These are phyloP conservation scores for Rhinella marina DNA, from an alignment of 2,797 vertebrate species.

Conservation along the genomic window DNA sequence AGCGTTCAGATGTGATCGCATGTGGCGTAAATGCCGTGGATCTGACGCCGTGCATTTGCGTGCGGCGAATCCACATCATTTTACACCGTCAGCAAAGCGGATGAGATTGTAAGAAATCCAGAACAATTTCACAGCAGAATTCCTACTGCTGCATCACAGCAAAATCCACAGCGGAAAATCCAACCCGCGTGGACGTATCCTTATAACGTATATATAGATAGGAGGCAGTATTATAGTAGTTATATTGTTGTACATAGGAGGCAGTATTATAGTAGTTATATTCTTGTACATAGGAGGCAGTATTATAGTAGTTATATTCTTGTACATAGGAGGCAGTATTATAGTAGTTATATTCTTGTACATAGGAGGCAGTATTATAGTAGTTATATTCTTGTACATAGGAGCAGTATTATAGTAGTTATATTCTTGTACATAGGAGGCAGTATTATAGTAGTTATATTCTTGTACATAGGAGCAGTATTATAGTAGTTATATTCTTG, in stretches of 20 bases:
- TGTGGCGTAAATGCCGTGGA: too few species aligned
- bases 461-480: background rate
- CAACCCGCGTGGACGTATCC: too few species aligned
- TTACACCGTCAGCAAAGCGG: too few species aligned
- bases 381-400: background rate
- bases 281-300: slow-evolving; percentile 4
- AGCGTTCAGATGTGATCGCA: too few species aligned
- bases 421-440: slow-evolving; percentile 8
- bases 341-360: background rate
- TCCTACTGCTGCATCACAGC: too few species aligned
- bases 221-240: slow-evolving; percentile 1
- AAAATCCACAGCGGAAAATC: too few species aligned
- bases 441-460: slow-evolving; percentile 1
- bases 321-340: background rate
- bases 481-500: slow-evolving; percentile 3
- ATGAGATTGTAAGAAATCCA: too few species aligned
- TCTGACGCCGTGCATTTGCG: too few species aligned
- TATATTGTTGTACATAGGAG: background rate
- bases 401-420: background rate
- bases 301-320: too few species aligned
- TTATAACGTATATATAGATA: background rate
- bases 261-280: slow-evolving; percentile 14
- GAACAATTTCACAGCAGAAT: too few species aligned
- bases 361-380: background rate
- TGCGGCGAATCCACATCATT: too few species aligned